Percentiles rank a stretch among this genome's conserved stretches.
Conservation (phyloP, 2,113 vertebrate genomes). For the Aptenodytes patagonicus region DNA sequence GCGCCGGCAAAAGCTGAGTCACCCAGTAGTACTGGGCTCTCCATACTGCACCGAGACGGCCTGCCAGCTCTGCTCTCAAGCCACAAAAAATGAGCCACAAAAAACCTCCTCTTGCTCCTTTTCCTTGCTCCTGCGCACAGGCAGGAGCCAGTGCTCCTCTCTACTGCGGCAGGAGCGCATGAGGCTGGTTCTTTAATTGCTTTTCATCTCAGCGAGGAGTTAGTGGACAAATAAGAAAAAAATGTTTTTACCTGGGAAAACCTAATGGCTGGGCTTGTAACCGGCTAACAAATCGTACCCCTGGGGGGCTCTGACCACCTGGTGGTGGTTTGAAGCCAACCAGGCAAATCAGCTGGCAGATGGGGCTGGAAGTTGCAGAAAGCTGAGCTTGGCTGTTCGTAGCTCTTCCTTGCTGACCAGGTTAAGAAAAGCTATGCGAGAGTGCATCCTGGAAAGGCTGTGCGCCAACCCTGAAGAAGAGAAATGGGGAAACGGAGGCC, state of each 20-base stretch:
- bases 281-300: rapidly evolving
- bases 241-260: not conserved
- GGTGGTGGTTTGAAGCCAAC: not conserved
- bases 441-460: rapidly evolving
- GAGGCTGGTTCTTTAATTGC: not conserved
- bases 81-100: not conserved
- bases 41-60: not conserved
- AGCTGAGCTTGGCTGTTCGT: not conserved
- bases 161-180: rapidly evolving
- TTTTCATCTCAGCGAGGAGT: not conserved
- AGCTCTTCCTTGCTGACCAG: not conserved
- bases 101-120: not conserved
- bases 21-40: too few relatives aligned
- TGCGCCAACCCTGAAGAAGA: too few relatives aligned
- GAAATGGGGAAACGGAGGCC: not conserved
- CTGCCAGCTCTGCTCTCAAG: not conserved
- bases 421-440: rapidly evolving
- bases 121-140: rapidly evolving
- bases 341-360: not conserved
- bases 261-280: not conserved
- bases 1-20: not conserved
- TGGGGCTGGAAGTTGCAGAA: not conserved
- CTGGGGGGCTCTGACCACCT: not conserved
- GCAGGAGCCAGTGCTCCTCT: not conserved
- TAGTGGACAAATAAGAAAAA: not conserved